Conservation (phyloP, 2,113 vertebrate genomes). For the Pachycephala philippinensis region DNA sequence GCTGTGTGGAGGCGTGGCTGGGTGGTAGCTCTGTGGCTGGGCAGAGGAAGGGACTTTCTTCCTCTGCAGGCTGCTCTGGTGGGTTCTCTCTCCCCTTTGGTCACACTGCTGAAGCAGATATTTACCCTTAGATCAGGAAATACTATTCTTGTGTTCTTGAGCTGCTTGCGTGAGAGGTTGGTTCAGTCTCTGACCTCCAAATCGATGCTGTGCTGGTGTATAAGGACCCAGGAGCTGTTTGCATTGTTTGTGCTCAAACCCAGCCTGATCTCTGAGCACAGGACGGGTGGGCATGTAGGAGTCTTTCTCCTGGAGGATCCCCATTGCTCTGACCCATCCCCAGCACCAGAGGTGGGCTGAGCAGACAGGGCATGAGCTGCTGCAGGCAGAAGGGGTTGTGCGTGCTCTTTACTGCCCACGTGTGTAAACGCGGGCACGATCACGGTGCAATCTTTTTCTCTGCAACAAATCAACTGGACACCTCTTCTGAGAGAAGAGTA, state of each 20-base stretch:
- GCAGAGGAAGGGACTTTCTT: not conserved
- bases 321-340: not conserved
- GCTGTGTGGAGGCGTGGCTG: not conserved
- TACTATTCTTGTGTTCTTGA: not conserved
- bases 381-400: not conserved
- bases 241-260: not conserved
- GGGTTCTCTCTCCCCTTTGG: not conserved
- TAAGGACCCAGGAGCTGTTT: not conserved
- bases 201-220: rapidly evolving
- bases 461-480: not conserved
- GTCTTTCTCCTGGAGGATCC: not conserved
- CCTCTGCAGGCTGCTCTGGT: not conserved
- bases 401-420: rapidly evolving
- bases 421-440: not conserved
- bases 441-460: not conserved
- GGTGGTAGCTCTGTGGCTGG: not conserved
- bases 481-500: not conserved
- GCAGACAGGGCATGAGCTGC: not conserved
- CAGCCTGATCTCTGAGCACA: not conserved
- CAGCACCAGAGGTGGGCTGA: not conserved
- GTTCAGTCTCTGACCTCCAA: not conserved
- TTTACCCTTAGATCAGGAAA: not conserved
- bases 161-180: not conserved
- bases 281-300: rapidly evolving
- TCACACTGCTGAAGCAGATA: not conserved